These are phyloP conservation scores for Orthonyx spaldingii DNA, from an alignment of 2,113 vertebrate genomes.

Conservation along the genomic window DNA sequence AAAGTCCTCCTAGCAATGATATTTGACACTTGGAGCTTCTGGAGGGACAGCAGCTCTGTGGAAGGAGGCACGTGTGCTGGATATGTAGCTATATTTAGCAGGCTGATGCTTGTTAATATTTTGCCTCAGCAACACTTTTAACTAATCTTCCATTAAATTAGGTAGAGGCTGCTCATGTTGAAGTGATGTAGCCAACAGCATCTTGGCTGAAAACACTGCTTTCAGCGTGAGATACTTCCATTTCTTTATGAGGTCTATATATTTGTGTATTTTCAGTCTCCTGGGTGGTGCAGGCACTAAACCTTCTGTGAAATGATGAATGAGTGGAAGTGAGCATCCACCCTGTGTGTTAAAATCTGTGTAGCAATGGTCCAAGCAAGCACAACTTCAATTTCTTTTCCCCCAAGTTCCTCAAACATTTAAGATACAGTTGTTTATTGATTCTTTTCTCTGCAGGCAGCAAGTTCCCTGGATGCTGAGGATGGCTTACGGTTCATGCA, in stretches of 20 bases:
- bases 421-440: neutral
- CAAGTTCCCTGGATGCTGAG: conserved; percentile 92
- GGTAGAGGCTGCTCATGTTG: neutral
- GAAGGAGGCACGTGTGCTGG: neutral
- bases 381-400: neutral
- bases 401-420: neutral
- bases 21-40: neutral
- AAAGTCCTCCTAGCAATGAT: neutral
- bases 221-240: neutral
- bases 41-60: neutral
- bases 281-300: neutral
- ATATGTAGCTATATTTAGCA: neutral
- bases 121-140: neutral
- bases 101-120: neutral
- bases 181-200: neutral
- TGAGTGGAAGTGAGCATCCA: neutral
- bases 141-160: neutral
- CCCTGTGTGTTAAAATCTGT: neutral
- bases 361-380: neutral
- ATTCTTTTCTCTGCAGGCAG: conserved; percentile 73
- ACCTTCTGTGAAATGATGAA: neutral
- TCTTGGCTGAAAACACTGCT: neutral
- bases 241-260: neutral
- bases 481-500: conserved; percentile 98
- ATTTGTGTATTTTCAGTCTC: neutral